Percentiles rank a stretch among this genome's conserved stretches.
phyloP scores from a whole-genome alignment of 1,140 invertebrate species.

The Leptonema lineaticorne region DNA sequence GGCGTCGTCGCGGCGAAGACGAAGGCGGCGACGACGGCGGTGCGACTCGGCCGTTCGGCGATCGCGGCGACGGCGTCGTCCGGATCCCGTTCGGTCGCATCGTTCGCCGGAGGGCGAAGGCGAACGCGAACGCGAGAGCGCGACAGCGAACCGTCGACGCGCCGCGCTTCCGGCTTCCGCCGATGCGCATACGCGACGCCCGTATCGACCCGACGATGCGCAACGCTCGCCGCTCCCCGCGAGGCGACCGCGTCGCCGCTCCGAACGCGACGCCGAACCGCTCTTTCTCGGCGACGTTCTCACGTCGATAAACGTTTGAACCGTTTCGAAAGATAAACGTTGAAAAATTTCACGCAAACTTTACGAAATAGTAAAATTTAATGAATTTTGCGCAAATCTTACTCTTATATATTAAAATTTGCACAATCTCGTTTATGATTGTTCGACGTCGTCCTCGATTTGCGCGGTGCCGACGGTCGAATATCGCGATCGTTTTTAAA shows the following conservation, averaged over 20 bases:
- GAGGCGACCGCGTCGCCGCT: neutral
- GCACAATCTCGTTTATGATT: too few species aligned
- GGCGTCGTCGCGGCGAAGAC: neutral
- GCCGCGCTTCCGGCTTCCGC: conserved; percentile 28
- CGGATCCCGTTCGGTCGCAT: neutral
- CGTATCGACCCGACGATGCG: conserved; percentile 11
- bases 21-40: neutral
- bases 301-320: too few species aligned
- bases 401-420: too few species aligned
- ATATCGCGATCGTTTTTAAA: too few species aligned
- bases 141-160: neutral
- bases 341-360: too few species aligned
- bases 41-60: neutral
- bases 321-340: too few species aligned
- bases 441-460: too few species aligned
- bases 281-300: neutral
- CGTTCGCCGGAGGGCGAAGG: neutral
- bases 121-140: neutral
- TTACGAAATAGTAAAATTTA: too few species aligned
- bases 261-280: neutral
- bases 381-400: too few species aligned
- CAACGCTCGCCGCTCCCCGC: neutral
- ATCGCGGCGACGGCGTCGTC: neutral
- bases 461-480: too few species aligned
- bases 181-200: conserved; percentile 16